Evolutionary conservation across 2,888 invertebrate genomes (phyloP).

Genomic region (Drosophila niveifrons): DNA sequence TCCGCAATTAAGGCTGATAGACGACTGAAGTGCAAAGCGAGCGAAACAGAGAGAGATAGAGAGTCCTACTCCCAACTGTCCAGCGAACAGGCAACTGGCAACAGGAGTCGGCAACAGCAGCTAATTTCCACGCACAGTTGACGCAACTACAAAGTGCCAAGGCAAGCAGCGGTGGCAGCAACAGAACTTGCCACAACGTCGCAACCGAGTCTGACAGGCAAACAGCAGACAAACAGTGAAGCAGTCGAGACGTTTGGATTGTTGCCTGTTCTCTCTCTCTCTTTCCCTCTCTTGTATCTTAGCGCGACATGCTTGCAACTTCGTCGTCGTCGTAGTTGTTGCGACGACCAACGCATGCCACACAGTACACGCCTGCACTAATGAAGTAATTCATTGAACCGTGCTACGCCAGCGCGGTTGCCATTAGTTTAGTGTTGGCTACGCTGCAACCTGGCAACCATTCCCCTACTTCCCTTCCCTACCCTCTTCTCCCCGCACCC

Average conservation of each 20-base stretch:
- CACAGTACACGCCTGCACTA: conserved; percentile 77
- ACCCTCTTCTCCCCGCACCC: conserved; percentile 29
- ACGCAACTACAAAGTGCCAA: conserved; percentile 50
- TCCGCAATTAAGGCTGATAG: conserved; percentile 79
- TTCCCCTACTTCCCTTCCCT: background rate
- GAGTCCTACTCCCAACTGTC: conserved; percentile 50
- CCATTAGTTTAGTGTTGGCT: conserved; percentile 75
- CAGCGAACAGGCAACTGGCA: conserved; percentile 52
- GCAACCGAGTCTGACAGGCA: conserved; percentile 41
- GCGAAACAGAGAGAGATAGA: background rate
- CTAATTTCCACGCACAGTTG: conserved; percentile 81
- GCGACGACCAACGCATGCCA: conserved; percentile 70
- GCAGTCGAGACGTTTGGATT: conserved; percentile 28
- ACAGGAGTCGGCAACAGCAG: conserved; percentile 68
- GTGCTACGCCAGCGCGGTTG: conserved; percentile 68
- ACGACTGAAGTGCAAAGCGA: conserved; percentile 18
- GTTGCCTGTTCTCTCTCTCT: background rate
- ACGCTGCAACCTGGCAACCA: conserved; percentile 27
- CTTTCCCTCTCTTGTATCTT: conserved; percentile 26
- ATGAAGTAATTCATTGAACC: conserved; percentile 84
- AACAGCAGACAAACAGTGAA: conserved; percentile 23
- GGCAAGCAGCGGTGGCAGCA: conserved; percentile 25
- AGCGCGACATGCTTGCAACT: conserved; percentile 45
- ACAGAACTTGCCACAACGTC: conserved; percentile 54
- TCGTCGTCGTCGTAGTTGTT: conserved; percentile 17